Base-by-base conservation (phyloP, 1,140 invertebrate genomes). In the Globodera rostochiensis region DNA sequence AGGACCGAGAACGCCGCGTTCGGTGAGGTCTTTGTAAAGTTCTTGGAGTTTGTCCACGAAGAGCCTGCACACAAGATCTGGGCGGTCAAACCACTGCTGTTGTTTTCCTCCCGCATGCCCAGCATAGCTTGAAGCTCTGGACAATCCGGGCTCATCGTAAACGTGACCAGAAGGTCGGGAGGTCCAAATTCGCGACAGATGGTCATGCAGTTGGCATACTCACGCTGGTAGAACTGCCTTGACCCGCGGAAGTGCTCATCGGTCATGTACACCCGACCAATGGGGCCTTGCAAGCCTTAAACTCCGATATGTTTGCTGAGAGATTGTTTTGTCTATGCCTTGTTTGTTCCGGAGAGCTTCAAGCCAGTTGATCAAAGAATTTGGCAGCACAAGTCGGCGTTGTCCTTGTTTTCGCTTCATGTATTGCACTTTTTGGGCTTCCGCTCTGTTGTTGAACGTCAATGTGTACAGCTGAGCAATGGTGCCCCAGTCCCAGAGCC, bases 381-480 rank as follows among this genome's bases (percentile, higher is more conserved):
- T 1, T 0, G 46, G 71, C 0, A 15, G n/a, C 0, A 73, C n/a
- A 73, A 47, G 49, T 5, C 71, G 71, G 1, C 49, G 13, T 13
- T 15, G 1, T 60, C 57, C 57, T 19, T 60, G 57, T 13, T 19
- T 11, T 15, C 19, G 57, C 57, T 73, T 73, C n/a, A 73, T 73
- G n/a, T n/a, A 73, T 2, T 73, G 71, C 3, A 73, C 71, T 21
- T 73, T 73, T 25, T 73, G 71, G 2, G 71, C 71, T n/a, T 73
- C 71, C 19, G 21, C 21, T 21, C 71, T 3, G 15, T 73, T 47
- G 21, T 73, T 73, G n/a, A 47, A 73, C 0, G 15, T 73, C 0
- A 73, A 4, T 11, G 71, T 73, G 71, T 73, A 73, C 3, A 73
- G 15, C 1, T 73, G 71, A 1, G 71, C 71, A 3, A 73, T 3